Percentiles rank a stretch among this genome's conserved stretches.
These are phyloP conservation scores for Scomber scombrus DNA, from an alignment of 2,113 vertebrate species.

Conservation along the genomic window DNA sequence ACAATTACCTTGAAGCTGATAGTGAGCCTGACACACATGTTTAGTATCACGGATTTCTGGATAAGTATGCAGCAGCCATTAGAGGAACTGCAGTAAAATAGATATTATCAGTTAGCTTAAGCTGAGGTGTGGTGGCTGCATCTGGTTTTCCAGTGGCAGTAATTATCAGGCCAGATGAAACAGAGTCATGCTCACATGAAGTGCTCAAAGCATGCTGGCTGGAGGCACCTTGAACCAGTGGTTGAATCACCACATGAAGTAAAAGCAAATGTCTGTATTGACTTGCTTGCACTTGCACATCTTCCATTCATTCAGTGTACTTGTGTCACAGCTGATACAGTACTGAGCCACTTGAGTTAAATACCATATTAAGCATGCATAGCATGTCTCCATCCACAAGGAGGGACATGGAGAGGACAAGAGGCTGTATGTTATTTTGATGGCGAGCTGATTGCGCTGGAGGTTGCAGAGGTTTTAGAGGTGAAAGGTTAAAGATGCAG, in stretches of 20 bases:
- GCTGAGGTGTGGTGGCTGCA: neutral
- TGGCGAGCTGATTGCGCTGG: conserved; percentile 71
- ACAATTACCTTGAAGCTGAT: too few species aligned
- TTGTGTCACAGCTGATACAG: neutral
- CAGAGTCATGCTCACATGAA: neutral
- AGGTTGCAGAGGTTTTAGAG: conserved; percentile 75
- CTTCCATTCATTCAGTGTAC: neutral
- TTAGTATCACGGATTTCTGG: too few species aligned
- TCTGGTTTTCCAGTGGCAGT: neutral
- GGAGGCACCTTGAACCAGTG: neutral
- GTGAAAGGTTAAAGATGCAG: conserved; percentile 82
- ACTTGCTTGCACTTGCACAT: neutral
- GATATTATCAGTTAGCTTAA: neutral
- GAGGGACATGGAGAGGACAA: conserved; percentile 22
- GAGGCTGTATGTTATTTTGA: conserved; percentile 65
- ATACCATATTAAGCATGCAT: conserved; percentile 9
- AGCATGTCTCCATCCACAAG: conserved; percentile 19
- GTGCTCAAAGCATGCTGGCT: neutral
- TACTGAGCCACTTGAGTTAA: conserved; percentile 20
- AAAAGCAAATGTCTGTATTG: neutral
- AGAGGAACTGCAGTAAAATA: too few species aligned
- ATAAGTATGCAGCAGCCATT: too few species aligned
- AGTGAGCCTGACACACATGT: too few species aligned
- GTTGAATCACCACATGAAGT: neutral
- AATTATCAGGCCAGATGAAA: neutral